phyloP scores from a whole-genome alignment of 2,797 vertebrate genomes.

The Sebastes matsubarae region DNA sequence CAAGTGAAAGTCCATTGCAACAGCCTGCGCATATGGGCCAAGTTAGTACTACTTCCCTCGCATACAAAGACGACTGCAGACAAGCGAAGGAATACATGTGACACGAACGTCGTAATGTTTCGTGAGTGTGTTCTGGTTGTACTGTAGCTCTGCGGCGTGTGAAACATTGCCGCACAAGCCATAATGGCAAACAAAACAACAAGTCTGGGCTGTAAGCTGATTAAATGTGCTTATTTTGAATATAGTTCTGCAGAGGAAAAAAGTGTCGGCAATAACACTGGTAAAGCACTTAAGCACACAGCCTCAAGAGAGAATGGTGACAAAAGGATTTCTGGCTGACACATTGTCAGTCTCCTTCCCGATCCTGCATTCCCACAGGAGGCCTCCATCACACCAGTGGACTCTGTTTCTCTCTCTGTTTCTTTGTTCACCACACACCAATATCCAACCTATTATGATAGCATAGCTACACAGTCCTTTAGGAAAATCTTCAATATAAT shows the following conservation, averaged over 20 bases:
- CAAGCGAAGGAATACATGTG: background rate
- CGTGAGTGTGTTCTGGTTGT: background rate
- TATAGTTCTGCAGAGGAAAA: background rate
- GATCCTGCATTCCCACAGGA: conserved; percentile 42
- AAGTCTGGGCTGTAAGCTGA: background rate
- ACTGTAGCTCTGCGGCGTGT: background rate
- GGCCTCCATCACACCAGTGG: conserved; percentile 16
- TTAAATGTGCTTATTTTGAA: conserved; percentile 37
- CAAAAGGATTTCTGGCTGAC: conserved; percentile 71
- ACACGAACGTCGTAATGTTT: conserved; percentile 10
- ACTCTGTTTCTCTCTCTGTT: conserved; percentile 19
- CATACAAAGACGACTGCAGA: conserved; percentile 14
- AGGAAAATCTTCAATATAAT: background rate
- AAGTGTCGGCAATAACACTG: conserved; percentile 5
- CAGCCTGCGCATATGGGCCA: conserved; percentile 10
- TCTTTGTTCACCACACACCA: conserved; percentile 20
- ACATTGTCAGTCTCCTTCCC: conserved; percentile 51
- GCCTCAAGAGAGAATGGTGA: conserved; percentile 48
- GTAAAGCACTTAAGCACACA: conserved; percentile 54
- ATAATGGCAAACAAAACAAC: background rate
- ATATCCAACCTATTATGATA: background rate
- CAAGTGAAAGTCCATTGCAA: conserved; percentile 46
- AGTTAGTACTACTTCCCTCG: background rate
- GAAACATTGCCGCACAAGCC: conserved; percentile 8
- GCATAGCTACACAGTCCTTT: background rate